phyloP scores from a whole-genome alignment of 2,888 invertebrate species.

The Pristionchus arcanus region DNA sequence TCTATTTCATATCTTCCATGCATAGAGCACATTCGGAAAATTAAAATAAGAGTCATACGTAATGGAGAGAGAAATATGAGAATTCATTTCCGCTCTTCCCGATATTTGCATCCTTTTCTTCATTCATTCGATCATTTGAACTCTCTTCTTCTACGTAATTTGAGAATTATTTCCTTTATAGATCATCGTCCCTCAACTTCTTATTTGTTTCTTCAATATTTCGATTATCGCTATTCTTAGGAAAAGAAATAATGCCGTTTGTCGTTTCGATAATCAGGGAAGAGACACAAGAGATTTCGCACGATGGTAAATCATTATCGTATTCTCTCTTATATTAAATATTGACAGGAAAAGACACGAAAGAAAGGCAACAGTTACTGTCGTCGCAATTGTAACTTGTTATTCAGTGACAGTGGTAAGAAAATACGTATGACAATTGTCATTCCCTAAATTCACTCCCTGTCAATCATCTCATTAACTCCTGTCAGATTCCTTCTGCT shows the following conservation, averaged over 20 bases:
- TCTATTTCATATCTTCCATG: neutral
- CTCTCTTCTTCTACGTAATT: no score
- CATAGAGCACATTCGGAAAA: no score
- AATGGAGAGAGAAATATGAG: conserved; percentile 15
- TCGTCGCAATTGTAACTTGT: neutral
- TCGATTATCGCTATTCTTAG: conserved; percentile 46
- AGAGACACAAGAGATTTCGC: conserved; percentile 41
- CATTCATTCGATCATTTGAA: no score
- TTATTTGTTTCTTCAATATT: conserved; percentile 48
- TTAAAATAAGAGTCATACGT: neutral
- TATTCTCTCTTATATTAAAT: neutral
- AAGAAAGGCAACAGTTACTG: conserved; percentile 45
- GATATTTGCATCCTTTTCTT: no score
- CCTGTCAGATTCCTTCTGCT: conserved; percentile 50
- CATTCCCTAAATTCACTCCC: neutral
- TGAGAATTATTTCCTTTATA: neutral
- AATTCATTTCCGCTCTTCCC: neutral
- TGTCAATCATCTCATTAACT: conserved; percentile 12
- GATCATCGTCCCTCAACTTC: conserved; percentile 47
- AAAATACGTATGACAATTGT: neutral
- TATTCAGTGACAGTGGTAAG: no score
- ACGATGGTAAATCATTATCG: neutral
- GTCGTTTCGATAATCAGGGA: conserved; percentile 28
- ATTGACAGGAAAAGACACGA: conserved; percentile 34
- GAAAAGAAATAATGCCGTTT: neutral